Evolutionary conservation across 53 echinoderm and acorn worm genomes (phyloP).

Genomic region (Paelopatides confundens): DNA sequence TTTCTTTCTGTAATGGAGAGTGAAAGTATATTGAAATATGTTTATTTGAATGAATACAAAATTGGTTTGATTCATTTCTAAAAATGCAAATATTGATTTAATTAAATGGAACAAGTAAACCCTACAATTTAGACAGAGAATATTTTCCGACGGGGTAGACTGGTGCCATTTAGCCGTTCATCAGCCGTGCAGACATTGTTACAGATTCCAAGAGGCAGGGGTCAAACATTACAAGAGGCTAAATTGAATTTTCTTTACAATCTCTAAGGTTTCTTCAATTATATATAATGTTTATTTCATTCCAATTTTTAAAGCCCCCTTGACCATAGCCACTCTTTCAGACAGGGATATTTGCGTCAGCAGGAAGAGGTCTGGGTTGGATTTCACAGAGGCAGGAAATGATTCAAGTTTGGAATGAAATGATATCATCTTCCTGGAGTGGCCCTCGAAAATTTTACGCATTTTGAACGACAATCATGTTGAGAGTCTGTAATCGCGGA

Average conservation of each 20-base stretch:
- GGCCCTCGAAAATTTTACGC: constrained; percentile 15
- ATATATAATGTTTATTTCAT: background rate
- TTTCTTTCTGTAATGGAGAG: no score
- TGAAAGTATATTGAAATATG: no score
- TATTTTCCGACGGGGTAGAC: no score
- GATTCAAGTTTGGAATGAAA: constrained; percentile 5
- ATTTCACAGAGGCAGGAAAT: background rate
- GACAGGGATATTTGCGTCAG: constrained; percentile 27
- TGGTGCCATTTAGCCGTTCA: no score
- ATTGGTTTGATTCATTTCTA: no score
- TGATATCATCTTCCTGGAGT: constrained; percentile 33
- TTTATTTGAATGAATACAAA: no score
- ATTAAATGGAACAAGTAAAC: no score
- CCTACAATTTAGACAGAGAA: no score
- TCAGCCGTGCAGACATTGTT: background rate
- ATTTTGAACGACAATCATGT: background rate
- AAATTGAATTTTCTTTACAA: constrained; percentile 19
- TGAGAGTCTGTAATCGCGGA: no score
- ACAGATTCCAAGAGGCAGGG: background rate
- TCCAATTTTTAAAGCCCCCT: constrained; percentile 12
- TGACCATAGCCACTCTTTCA: background rate
- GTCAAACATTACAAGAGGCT: background rate
- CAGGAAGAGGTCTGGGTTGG: background rate
- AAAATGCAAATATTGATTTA: no score
- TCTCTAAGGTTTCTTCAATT: background rate